Evolutionary conservation across 2,113 vertebrate species (phyloP).

Genomic region (Brachyistius frenatus): DNA sequence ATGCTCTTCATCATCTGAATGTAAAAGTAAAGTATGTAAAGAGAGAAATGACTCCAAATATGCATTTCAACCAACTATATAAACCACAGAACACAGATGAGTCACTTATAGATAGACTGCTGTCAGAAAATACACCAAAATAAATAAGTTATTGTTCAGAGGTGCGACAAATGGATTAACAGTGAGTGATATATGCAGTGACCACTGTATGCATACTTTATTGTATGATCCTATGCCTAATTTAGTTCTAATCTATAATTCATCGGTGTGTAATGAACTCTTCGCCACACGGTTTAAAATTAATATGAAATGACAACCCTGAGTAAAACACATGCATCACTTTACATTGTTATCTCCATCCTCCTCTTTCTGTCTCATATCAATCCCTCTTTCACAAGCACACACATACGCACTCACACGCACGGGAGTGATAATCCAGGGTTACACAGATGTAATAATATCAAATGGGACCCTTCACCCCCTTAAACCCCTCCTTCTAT

Average conservation of each 20-base stretch:
- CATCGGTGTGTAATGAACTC: slow-evolving; percentile 69
- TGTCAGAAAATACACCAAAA: not conserved
- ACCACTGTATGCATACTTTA: slow-evolving; percentile 16
- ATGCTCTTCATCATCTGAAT: slow-evolving; percentile 33
- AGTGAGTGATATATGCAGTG: not conserved
- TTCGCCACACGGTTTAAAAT: slow-evolving; percentile 60
- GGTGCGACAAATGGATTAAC: slow-evolving; percentile 16
- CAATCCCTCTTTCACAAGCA: slow-evolving; percentile 22
- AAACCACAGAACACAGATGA: not conserved
- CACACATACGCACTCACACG: slow-evolving; percentile 19
- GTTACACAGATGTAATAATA: slow-evolving; percentile 65
- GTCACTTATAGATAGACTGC: slow-evolving; percentile 30
- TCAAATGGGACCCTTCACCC: slow-evolving; percentile 66
- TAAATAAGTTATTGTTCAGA: slow-evolving; percentile 7
- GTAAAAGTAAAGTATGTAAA: slow-evolving; percentile 40
- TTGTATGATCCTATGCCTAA: slow-evolving; percentile 55
- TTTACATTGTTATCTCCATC: slow-evolving; percentile 46
- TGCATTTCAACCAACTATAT: slow-evolving; percentile 15
- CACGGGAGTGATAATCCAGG: slow-evolving; percentile 62
- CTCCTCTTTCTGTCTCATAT: slow-evolving; percentile 44
- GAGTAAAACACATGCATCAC: slow-evolving; percentile 68
- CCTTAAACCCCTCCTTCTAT: slow-evolving; percentile 56
- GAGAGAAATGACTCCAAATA: slow-evolving; percentile 30
- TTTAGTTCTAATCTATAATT: slow-evolving; percentile 72
- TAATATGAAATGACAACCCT: slow-evolving; percentile 72